Evolutionary conservation across 30 jellyfish, hydroid and myxozoan species (phyloP), one percentile per base, ranked within the genome.

Genomic region (Pelagia noctiluca): DNA sequence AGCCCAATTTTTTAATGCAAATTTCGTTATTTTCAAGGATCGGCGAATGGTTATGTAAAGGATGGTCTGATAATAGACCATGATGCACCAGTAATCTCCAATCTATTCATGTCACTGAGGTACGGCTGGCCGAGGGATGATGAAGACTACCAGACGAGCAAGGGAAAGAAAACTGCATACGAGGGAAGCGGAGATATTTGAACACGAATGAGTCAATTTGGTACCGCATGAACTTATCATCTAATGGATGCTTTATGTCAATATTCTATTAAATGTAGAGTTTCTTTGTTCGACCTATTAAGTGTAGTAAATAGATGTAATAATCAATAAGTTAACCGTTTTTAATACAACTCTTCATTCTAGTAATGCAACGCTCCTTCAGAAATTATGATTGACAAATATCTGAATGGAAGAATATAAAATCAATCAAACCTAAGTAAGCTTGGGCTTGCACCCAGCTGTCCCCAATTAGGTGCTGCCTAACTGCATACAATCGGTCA

Each of bases 71-170:
- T 52, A 19, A 16, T 5, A 42, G 68, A 52, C 26, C 12, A 52
- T 8, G 68, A 3, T 52, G 68, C 12, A 3, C 21, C 68, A 3
- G 68, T 25, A 3, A 10, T 52, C 68, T 3, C 16, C 4, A 52
- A 19, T 19, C 68, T 52, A 3, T 52, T 10, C 21, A 3, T 52
- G 68, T 52, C 68, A 19, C 26, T 52, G 12, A 52, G 68, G 21
- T 52, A 52, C 26, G 68, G 68, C 21, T 52, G 68, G 68, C 68
- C 16, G 21, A 19, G 21, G 30, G 68, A 52, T 30, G 68, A 52
- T 52, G 68, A 52, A 52, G 68, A 52, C 21, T 5, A 8, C 21
- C n/a, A n/a, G n/a, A n/a, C n/a, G n/a, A 19, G 4, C 16, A 52
- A 52, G 68, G 26, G 2, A 3, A 19, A 52, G 4, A 3, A 5